Base-by-base conservation (phyloP, 2,888 invertebrate genomes). In the Boloria selene region DNA sequence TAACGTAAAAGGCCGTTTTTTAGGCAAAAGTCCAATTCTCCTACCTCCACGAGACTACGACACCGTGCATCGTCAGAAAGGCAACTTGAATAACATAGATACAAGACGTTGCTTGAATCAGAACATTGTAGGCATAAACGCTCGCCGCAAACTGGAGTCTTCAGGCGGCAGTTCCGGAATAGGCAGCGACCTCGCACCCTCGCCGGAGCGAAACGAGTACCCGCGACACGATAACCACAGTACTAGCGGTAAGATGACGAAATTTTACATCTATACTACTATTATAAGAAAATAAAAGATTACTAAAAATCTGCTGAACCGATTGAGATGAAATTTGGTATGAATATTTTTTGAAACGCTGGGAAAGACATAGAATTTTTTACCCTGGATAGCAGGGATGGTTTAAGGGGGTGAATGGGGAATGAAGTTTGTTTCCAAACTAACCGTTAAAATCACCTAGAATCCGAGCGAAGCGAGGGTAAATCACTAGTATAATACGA, bases 31-130 rank as follows among this genome's bases (percentile, higher is more conserved):
- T 6, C 98, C 98, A 0, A 94, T 98, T 61, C 93, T 98, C 22
- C 90, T 98, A 69, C 98, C 98, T 0, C 98, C 98, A 0, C 93
- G 97, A 38, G 98, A 98, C 86, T 98, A 98, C 90, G 98, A 98
- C 86, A 98, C 98, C 1, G 96, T 97, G 3, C 96, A 97, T 81
- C 93, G 96, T 62, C 95, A 92, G 78, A 92, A 92, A 67, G 88
- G 93, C 4, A 86, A 93, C 77, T 75, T 92, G 50, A 88, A 76
- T 75, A 91, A 92, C 75, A 92, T 92, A 1, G 92, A 92, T 71
- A 89, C 89, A 0, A 78, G 94, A 16, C 90, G 96, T 45, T 96
- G 96, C 78, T 87, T 95, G 58, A 96, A 95, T 79, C 94, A 95
- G 78, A 95, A 94, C 75, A 95, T 96, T 47, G 90, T 90, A 31